phyloP scores from a whole-genome alignment of 2,113 vertebrate species.

The Caranx ignobilis region DNA sequence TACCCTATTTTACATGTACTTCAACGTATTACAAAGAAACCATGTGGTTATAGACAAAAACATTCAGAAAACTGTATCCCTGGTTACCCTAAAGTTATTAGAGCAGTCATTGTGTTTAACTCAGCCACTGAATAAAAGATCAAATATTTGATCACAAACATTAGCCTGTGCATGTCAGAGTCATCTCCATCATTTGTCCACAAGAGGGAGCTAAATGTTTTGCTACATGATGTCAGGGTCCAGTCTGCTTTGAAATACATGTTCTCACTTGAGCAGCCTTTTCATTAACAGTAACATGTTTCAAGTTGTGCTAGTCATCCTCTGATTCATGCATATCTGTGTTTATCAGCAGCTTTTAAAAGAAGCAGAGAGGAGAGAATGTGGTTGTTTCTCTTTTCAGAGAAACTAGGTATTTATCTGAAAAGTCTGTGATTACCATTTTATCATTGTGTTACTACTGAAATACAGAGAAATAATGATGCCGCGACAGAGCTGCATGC shows the following conservation, averaged over 20 bases:
- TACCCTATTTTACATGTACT: neutral
- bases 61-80: too few relatives aligned
- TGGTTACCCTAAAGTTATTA: neutral
- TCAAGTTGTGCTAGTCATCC: neutral
- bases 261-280: neutral
- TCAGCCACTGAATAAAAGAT: neutral
- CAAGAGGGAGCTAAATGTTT: conserved; percentile 56
- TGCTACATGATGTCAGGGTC: neutral
- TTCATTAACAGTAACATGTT: neutral
- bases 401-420: neutral
- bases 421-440: neutral
- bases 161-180: neutral
- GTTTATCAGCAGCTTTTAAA: neutral
- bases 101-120: neutral
- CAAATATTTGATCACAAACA: neutral
- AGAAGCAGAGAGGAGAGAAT: neutral
- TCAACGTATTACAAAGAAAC: neutral
- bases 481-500: neutral
- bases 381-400: neutral
- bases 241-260: neutral
- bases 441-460: neutral
- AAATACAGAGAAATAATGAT: neutral
- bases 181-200: conserved; percentile 11
- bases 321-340: neutral
- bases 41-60: neutral